Conservation (phyloP, 53 echinoderm and acorn worm species). For the Temnopleurus reevesii region DNA sequence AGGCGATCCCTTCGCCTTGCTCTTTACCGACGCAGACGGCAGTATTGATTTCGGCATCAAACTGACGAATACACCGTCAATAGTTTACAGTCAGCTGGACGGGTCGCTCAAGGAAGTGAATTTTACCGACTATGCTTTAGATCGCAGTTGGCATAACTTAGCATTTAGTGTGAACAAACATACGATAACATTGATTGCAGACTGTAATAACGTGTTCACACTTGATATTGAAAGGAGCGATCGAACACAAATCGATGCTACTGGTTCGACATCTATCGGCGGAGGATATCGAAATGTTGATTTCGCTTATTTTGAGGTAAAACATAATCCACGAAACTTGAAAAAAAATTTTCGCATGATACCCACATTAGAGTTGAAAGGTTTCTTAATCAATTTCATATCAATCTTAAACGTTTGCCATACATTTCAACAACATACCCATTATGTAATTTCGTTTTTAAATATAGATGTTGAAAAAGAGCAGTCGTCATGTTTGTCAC, state of each 20-base stretch:
- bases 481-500: too few relatives aligned
- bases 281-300: slow-evolving; percentile 18
- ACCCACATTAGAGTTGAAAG: too few relatives aligned
- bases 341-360: too few relatives aligned
- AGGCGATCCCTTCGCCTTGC: slow-evolving; percentile 71
- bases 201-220: slow-evolving; percentile 59
- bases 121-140: slow-evolving; percentile 37
- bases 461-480: too few relatives aligned
- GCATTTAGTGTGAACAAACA: slow-evolving; percentile 71
- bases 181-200: slow-evolving; percentile 70
- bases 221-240: slow-evolving; percentile 4
- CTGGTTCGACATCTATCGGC: slow-evolving; percentile 28
- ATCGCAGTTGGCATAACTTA: slow-evolving; percentile 75
- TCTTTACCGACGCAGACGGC: slow-evolving; percentile 68
- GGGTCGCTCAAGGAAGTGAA: neutral
- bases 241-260: slow-evolving; percentile 10
- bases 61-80: slow-evolving; percentile 62
- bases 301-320: slow-evolving; percentile 40
- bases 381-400: too few relatives aligned
- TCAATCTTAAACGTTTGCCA: too few relatives aligned
- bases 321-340: neutral
- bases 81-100: slow-evolving; percentile 71
- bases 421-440: too few relatives aligned
- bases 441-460: too few relatives aligned
- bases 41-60: slow-evolving; percentile 74